These are phyloP conservation scores for Calidris pygmaea DNA, from an alignment of 2,113 vertebrate species.

Conservation along the genomic window DNA sequence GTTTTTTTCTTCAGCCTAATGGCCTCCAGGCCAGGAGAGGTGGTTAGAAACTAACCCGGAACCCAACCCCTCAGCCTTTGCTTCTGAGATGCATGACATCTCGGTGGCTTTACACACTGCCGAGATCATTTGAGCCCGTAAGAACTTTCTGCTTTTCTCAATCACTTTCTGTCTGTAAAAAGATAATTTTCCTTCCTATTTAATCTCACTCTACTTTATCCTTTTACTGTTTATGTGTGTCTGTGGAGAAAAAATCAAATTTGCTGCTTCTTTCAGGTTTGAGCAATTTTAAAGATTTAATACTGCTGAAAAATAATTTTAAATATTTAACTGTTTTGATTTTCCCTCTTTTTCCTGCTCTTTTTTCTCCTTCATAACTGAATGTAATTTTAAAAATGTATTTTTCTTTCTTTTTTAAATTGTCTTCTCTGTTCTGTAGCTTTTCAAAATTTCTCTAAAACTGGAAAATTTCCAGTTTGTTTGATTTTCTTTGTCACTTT, in stretches of 20 bases:
- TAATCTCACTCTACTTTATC: background rate
- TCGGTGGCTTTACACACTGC: background rate
- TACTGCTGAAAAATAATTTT: background rate
- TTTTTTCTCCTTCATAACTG: background rate
- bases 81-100: background rate
- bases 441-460: background rate
- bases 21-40: background rate
- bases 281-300: background rate
- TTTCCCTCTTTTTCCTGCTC: background rate
- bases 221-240: background rate
- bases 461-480: background rate
- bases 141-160: background rate
- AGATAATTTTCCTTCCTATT: background rate
- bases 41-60: background rate
- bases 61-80: background rate
- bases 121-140: fast-evolving
- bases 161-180: background rate
- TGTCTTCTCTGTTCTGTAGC: background rate
- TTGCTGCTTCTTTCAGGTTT: background rate
- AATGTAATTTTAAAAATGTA: background rate
- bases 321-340: background rate
- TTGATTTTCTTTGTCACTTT: background rate
- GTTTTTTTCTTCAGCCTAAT: background rate
- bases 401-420: background rate
- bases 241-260: background rate